Percentiles rank a stretch among this genome's conserved stretches.
These are phyloP conservation scores for Pygoscelis adeliae DNA, from an alignment of 2,113 vertebrate species.

Conservation along the genomic window DNA sequence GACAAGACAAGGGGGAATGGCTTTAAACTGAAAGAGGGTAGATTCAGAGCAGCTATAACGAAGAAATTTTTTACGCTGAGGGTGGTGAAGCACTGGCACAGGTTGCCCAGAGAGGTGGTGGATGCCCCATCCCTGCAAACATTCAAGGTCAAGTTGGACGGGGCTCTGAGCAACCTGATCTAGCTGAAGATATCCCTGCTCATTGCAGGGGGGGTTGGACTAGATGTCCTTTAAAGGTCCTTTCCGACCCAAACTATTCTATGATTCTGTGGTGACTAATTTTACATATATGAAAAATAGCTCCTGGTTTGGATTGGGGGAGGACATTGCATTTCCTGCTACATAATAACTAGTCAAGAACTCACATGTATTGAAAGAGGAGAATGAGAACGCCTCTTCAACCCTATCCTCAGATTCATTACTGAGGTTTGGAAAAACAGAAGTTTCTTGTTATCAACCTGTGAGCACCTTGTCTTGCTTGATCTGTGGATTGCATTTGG, in stretches of 20 bases:
- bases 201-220: no score
- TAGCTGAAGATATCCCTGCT: no score
- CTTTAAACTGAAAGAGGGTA: not conserved
- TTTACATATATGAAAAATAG: not conserved
- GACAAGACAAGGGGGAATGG: no score
- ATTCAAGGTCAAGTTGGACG: no score
- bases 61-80: not conserved
- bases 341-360: not conserved
- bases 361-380: not conserved
- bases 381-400: not conserved
- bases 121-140: no score
- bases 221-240: no score
- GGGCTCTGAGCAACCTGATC: no score
- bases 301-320: not conserved
- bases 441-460: not conserved
- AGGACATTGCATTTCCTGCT: not conserved
- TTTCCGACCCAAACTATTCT: no score
- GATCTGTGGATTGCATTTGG: not conserved
- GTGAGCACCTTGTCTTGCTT: not conserved
- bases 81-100: no score
- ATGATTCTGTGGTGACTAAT: not conserved
- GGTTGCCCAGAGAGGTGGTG: no score
- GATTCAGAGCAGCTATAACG: no score
- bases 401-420: not conserved
- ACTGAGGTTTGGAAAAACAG: not conserved